Conservation (phyloP, 2,797 vertebrate species). For the Helarctos malayanus region DNA sequence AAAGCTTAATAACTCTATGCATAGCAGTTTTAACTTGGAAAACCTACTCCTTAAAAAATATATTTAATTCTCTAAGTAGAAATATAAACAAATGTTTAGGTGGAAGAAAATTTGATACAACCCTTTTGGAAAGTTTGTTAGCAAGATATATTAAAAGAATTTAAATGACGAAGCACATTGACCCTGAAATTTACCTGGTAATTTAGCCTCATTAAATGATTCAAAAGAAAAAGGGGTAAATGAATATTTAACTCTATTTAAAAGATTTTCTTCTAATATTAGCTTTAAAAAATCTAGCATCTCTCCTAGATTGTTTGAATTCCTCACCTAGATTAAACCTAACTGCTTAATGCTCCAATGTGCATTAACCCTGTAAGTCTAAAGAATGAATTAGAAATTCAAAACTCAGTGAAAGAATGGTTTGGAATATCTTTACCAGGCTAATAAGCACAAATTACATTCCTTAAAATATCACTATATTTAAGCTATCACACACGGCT, state of each 20-base stretch:
- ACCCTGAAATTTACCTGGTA: background rate
- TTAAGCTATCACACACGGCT: background rate
- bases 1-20: background rate
- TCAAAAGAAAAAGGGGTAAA: background rate
- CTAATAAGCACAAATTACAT: background rate
- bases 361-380: background rate
- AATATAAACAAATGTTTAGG: background rate
- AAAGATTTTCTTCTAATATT: background rate
- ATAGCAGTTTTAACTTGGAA: background rate
- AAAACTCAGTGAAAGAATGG: background rate
- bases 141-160: background rate
- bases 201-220: background rate
- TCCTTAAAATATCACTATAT: background rate
- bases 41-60: background rate
- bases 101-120: background rate
- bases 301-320: background rate
- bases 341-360: background rate
- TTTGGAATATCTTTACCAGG: background rate
- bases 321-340: constrained; percentile 3
- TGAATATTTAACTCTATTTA: background rate
- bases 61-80: background rate
- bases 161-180: background rate
- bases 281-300: background rate
- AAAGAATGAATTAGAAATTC: background rate
- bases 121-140: background rate